These are phyloP conservation scores for Benthosema pterotum DNA, from an alignment of 2,797 vertebrate genomes.

Conservation along the genomic window DNA sequence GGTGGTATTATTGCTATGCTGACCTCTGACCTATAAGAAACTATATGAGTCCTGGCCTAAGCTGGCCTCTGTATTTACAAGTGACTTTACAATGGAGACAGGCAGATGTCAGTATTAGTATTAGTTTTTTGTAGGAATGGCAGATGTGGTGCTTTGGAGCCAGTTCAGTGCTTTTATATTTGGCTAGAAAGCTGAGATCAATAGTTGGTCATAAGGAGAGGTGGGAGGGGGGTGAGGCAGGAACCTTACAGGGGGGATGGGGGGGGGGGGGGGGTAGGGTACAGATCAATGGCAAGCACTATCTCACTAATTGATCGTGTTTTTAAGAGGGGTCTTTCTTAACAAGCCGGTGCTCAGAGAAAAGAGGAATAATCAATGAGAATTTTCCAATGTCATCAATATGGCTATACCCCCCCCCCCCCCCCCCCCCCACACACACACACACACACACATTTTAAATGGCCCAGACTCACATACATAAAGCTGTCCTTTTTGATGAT, in stretches of 20 bases:
- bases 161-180: constrained; percentile 67
- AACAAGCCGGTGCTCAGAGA: constrained; percentile 73
- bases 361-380: constrained; percentile 81
- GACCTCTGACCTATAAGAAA: constrained; percentile 66
- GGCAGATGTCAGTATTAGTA: constrained; percentile 75
- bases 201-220: constrained; percentile 76
- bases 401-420: constrained; percentile 43
- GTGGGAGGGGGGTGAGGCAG: constrained; percentile 61
- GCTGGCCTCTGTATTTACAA: constrained; percentile 72
- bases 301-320: constrained; percentile 85
- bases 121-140: constrained; percentile 36
- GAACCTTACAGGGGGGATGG: constrained; percentile 41
- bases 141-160: constrained; percentile 38
- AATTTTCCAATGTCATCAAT: constrained; percentile 80
- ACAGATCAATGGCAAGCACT: constrained; percentile 79
- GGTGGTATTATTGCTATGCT: constrained; percentile 61
- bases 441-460: constrained; percentile 29
- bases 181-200: constrained; percentile 71
- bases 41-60: constrained; percentile 72
- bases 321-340: constrained; percentile 77
- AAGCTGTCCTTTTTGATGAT: constrained; percentile 2
- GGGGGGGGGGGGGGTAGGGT: constrained; percentile 32
- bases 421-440: no score
- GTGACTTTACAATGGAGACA: constrained; percentile 73
- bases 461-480: constrained; percentile 18